Percentiles rank a stretch among this genome's conserved stretches.
These are phyloP conservation scores for Pentamera pediparva DNA, from an alignment of 53 echinoderm and acorn worm genomes.

Conservation along the genomic window DNA sequence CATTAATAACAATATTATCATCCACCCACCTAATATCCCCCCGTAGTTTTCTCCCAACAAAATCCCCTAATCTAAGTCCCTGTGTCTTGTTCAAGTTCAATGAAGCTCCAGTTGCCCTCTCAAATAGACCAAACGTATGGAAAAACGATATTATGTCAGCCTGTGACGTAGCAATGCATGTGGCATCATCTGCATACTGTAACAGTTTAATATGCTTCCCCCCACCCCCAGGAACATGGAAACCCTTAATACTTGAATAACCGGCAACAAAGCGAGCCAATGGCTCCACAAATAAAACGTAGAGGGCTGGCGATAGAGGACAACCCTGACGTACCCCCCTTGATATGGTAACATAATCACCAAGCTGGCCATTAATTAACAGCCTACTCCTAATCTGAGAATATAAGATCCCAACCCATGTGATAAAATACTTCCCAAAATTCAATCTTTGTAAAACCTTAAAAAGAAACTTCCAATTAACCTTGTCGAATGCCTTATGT, in stretches of 20 bases:
- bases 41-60: slow-evolving; percentile 22
- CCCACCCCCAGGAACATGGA: slow-evolving; percentile 31
- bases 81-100: slow-evolving; percentile 14
- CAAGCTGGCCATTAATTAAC: slow-evolving; percentile 11
- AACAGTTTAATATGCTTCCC: slow-evolving; percentile 32
- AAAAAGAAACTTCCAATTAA: slow-evolving; percentile 33
- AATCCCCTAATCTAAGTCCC: slow-evolving; percentile 12
- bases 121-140: not conserved
- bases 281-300: slow-evolving; percentile 44
- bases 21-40: slow-evolving; percentile 28
- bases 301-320: slow-evolving; percentile 34
- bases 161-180: slow-evolving; percentile 31
- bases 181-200: slow-evolving; percentile 52
- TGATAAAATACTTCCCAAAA: slow-evolving; percentile 25
- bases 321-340: slow-evolving; percentile 43
- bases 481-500: slow-evolving; percentile 52
- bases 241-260: slow-evolving; percentile 10
- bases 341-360: not conserved
- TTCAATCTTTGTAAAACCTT: slow-evolving; percentile 24
- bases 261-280: slow-evolving; percentile 27
- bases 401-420: slow-evolving; percentile 39
- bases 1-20: slow-evolving; percentile 24
- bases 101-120: slow-evolving; percentile 23
- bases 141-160: slow-evolving; percentile 9
- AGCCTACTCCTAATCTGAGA: slow-evolving; percentile 19